Conservation (phyloP, 1,140 invertebrate species). For the Myzus persicae region DNA sequence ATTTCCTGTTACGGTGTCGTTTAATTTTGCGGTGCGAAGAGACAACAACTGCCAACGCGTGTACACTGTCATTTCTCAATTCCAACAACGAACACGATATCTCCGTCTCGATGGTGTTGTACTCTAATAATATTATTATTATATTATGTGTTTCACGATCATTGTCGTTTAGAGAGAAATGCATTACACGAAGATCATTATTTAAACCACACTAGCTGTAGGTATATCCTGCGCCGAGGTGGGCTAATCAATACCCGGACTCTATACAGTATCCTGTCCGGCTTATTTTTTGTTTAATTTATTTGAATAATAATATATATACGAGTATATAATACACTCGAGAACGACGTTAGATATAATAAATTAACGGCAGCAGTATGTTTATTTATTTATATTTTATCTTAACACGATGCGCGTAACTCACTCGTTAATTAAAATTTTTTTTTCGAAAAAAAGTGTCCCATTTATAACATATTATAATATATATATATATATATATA, state of each 20-base stretch:
- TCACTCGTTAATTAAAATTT: not conserved
- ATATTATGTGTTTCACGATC: not conserved
- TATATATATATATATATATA: not conserved
- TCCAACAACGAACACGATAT: not conserved
- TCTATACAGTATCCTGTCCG: not conserved
- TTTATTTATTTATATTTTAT: not conserved
- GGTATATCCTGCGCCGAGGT: not conserved
- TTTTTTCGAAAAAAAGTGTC: not conserved
- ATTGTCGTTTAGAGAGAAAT: not conserved
- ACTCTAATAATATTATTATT: not conserved
- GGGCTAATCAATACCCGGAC: not conserved
- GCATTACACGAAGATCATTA: not conserved
- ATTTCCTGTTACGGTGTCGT: conserved; percentile 38
- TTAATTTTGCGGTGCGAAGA: conserved; percentile 7
- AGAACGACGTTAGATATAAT: not conserved
- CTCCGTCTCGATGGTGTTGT: not conserved
- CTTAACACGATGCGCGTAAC: not conserved
- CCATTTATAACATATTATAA: not conserved
- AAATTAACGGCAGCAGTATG: not conserved
- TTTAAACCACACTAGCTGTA: not conserved
- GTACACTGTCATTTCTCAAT: conserved; percentile 29
- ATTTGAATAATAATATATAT: not conserved
- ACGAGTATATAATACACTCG: too few relatives aligned
- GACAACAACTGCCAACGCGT: conserved; percentile 1
- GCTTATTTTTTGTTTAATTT: not conserved